Base-by-base conservation (phyloP, 2,888 invertebrate species). In the Mycogona germanica region DNA sequence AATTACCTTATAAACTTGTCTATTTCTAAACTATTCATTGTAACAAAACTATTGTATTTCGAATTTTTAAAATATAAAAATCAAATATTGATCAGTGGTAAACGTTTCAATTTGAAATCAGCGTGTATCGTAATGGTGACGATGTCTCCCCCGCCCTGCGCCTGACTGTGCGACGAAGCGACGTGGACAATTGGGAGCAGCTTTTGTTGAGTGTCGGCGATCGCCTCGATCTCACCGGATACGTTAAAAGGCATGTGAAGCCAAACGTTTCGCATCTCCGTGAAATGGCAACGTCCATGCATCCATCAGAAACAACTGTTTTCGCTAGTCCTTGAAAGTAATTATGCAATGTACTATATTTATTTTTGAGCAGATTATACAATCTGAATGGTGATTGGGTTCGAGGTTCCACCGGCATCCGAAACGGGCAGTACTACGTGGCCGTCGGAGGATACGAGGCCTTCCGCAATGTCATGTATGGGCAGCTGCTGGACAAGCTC, bases 101-200 rank as follows among this genome's bases (percentile, higher is more conserved):
- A n/a, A 6, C 41, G n/a, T 19, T 42, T 48, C 23, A n/a, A 37
- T 41, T n/a, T n/a, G n/a, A n/a, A n/a, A 14, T 25, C 25, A 57
- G 57, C 32, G 35, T 57, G 45, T 57, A 55, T 28, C 29, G 47
- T n/a, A 57, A 57, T 25, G 57, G 57, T 7, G 55, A 57, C 38
- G 57, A 57, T 29, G 55, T 57, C 3, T 30, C 57, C n/a, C 57
- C 57, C 6, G 35, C 57, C 26, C 28, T 47, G 12, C 25, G 32
- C 21, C 17, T 53, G 17, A 21, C 40, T 4, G 49, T 49, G 17
- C 21, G 49, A 14, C 21, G 48, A 49, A 40, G 40, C 19, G 53
- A 53, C 14, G 28, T 53, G 45, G 48, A 53, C 19, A 49, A 53
- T 38, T 53, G 53, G 53, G 53, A 53, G 23, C 37, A 48, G 14